Evolutionary conservation across 2,113 vertebrate genomes (phyloP), one percentile per base, ranked within the genome.

Genomic region (Catharus bicknelli): DNA sequence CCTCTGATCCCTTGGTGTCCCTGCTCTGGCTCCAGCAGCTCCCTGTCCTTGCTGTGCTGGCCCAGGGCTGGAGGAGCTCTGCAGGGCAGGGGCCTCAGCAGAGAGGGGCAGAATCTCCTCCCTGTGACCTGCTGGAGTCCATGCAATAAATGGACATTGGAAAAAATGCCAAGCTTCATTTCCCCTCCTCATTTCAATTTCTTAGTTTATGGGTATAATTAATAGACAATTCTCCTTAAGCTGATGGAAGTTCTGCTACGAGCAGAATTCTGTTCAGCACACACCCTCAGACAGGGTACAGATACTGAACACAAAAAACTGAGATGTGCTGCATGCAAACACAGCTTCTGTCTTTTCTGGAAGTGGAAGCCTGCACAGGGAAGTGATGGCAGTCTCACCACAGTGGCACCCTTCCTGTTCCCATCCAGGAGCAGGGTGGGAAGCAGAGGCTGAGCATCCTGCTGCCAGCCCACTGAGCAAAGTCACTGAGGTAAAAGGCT

Each of bases 341-440:
- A 32, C 23, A 70, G 9, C 7, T 45, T 53, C 38, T 6, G 6
- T 34, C 34, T 75, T 66, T 25, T n/a, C 54, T 54, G 64, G 59
- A 68, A 89, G n/a, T 7, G 20, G 32, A 75, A 82, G 32, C 12
- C 54, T 43, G 25, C 54, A 30, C 5, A n/a, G 36, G 70, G 36
- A 47, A 83, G 53, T 3, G 8, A 83, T 0, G 0, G 29, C 7
- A 26, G 5, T 68, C 50, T n/a, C 4, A 5, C 40, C 38, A 38
- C 2, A 25, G 25, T 4, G 12, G 26, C 40, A 75, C 7, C n/a
- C 18, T 50, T 77, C 40, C 30, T 58, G 5, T 48, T 74, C 73
- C 42, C 36, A 58, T 18, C 40, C 0, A 0, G 45, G n/a, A 82
- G 40, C 43, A 89, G 54, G 66, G 48, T 21, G 20, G 53, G 61